These are phyloP conservation scores for Axis porcinus DNA, from an alignment of 2,113 vertebrate genomes.

Conservation along the genomic window DNA sequence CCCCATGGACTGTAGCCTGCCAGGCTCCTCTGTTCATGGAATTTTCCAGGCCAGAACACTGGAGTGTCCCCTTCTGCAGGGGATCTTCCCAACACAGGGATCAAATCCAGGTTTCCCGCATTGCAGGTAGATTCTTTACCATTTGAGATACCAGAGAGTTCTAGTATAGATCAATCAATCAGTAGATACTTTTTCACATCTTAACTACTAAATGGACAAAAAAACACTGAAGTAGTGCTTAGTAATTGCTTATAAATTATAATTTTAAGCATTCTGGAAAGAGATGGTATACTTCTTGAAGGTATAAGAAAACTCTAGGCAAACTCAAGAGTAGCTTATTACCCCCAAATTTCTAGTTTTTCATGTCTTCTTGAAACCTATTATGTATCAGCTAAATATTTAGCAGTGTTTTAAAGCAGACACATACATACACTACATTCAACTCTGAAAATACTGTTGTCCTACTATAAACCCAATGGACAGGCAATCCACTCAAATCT, in stretches of 20 bases:
- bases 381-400: not conserved
- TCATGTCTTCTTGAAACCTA: not conserved
- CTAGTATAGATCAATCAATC: not conserved
- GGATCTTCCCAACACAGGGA: not conserved
- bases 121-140: not conserved
- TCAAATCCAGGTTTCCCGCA: accelerated
- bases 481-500: not conserved
- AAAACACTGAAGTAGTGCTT: not conserved
- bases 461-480: not conserved
- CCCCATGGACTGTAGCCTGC: not conserved
- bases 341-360: not conserved
- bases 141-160: not conserved
- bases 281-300: not conserved
- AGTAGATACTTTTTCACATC: not conserved
- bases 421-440: not conserved
- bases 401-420: not conserved
- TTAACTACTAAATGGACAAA: not conserved
- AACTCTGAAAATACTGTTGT: not conserved
- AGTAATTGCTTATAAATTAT: not conserved
- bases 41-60: not conserved
- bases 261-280: not conserved
- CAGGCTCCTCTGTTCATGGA: not conserved
- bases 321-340: not conserved
- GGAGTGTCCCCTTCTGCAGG: not conserved
- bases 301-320: not conserved